Conservation (phyloP, 2,888 invertebrate species). For the Ormyrus thymus region DNA sequence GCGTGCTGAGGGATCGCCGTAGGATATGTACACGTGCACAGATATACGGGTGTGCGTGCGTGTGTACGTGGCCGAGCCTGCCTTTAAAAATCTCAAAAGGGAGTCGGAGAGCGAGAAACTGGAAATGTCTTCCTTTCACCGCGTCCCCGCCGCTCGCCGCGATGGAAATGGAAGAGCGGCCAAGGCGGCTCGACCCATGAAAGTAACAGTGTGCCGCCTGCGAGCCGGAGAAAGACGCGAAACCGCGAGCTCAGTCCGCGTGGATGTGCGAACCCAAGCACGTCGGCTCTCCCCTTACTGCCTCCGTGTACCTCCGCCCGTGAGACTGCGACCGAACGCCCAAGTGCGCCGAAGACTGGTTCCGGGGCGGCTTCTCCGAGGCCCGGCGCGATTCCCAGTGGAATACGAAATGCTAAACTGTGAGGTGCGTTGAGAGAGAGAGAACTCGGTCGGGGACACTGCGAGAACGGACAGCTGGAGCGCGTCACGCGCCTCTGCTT, state of each 20-base stretch:
- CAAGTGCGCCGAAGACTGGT: no score
- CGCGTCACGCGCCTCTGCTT: slow-evolving; percentile 39
- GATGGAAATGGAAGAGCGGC: slow-evolving; percentile 57
- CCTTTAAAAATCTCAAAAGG: background rate
- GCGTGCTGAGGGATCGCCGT: background rate
- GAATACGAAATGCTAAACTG: slow-evolving; percentile 30
- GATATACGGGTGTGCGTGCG: background rate
- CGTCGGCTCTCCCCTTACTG: slow-evolving; percentile 44
- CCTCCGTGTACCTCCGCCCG: background rate
- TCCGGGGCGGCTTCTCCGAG: background rate
- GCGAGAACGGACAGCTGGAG: slow-evolving; percentile 41
- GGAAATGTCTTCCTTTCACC: slow-evolving; percentile 72
- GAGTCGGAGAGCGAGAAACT: slow-evolving; percentile 57
- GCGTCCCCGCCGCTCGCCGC: slow-evolving; percentile 55
- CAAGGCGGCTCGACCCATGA: slow-evolving; percentile 70
- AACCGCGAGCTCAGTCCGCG: slow-evolving; percentile 49
- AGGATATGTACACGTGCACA: background rate
- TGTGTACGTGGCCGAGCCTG: background rate
- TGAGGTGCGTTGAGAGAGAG: slow-evolving; percentile 4
- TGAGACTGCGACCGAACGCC: background rate
- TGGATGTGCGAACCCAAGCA: slow-evolving; percentile 56
- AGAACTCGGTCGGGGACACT: slow-evolving; percentile 22
- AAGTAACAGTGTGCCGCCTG: slow-evolving; percentile 70
- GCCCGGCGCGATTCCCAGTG: background rate
- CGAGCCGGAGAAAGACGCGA: slow-evolving; percentile 7